Evolutionary conservation across 2,113 vertebrate species (phyloP), one percentile per base, ranked within the genome.

Genomic region (Alouatta palliata): DNA sequence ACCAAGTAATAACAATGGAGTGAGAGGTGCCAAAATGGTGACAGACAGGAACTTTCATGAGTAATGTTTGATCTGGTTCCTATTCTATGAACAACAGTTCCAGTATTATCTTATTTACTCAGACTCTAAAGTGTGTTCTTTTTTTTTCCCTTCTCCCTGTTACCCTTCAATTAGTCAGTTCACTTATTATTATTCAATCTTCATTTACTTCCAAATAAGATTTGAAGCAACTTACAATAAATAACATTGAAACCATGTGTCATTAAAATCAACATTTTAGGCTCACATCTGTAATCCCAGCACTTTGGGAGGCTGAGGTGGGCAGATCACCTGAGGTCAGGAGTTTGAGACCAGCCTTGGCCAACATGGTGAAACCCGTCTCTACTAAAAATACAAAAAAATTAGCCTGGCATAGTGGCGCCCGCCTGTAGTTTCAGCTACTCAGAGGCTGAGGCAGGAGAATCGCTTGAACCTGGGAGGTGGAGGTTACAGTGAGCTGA

Each of bases 231-330:
- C n/a, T 58, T 83, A 27, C 47, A 87, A 58, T 58, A 91, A 83
- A 21, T 68, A 91, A 58, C 23, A 49, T 32, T 77, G 43, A 91
- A 91, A 73, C 21, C 37, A 35, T 40, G 32, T 19, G 76, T 89
- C 56, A 73, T n/a, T 95, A 77, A 93, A 95, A 71, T 80, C 58
- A 71, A 20, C 92, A 90, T 64, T 92, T 71, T 58, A 94, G 61
- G 27, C 61, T 64, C 30, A 64, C 27, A 12, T 12, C 27, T 64
- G 61, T 64, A 64, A 64, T 30, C 61, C 27, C 61, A 64, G 61
- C 61, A 64, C 61, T 64, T 64, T 64, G 61, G 61, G 61, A 30
- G 61, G 27, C 61, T 64, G 61, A 64, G 61, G 61, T 64, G 27
- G 61, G 61, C 2, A 27, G 2, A 64, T 30, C 27, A 64, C 27